Conservation (phyloP, 2,888 invertebrate genomes). For the Rotaria socialis region DNA sequence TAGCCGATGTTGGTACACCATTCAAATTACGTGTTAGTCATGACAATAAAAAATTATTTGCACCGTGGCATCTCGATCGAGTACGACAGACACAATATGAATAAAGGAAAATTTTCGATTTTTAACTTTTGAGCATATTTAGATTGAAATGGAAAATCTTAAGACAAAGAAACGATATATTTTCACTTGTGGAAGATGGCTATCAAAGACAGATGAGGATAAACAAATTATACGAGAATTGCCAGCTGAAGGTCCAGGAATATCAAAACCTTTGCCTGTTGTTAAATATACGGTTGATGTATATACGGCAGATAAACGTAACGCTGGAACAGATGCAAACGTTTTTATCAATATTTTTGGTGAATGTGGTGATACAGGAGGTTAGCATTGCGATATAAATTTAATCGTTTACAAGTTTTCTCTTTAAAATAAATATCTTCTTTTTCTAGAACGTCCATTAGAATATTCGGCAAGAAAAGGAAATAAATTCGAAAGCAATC, state of each 20-base stretch:
- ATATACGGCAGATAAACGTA: conserved; percentile 53
- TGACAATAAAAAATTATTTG: conserved; percentile 54
- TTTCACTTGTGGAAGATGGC: conserved; percentile 57
- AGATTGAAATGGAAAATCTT: conserved; percentile 58
- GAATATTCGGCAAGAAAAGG: conserved; percentile 11
- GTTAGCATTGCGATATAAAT: conserved; percentile 47
- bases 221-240: conserved; percentile 56
- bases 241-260: conserved; percentile 53
- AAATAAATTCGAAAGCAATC: conserved; percentile 42
- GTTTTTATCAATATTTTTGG: conserved; percentile 47
- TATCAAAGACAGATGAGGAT: conserved; percentile 59
- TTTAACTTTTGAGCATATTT: neutral
- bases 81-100: conserved; percentile 48
- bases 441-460: neutral
- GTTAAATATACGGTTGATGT: conserved; percentile 53
- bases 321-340: conserved; percentile 52
- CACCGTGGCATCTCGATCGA: conserved; percentile 60
- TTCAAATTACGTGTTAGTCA: conserved; percentile 59
- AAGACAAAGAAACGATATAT: conserved; percentile 53
- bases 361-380: conserved; percentile 46
- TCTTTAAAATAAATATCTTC: conserved; percentile 53
- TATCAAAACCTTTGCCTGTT: conserved; percentile 20
- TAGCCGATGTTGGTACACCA: conserved; percentile 55
- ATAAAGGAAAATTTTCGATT: neutral
- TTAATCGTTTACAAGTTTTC: conserved; percentile 51